Base-by-base conservation (phyloP, 1,140 invertebrate genomes). In the Watersipora subatra region DNA sequence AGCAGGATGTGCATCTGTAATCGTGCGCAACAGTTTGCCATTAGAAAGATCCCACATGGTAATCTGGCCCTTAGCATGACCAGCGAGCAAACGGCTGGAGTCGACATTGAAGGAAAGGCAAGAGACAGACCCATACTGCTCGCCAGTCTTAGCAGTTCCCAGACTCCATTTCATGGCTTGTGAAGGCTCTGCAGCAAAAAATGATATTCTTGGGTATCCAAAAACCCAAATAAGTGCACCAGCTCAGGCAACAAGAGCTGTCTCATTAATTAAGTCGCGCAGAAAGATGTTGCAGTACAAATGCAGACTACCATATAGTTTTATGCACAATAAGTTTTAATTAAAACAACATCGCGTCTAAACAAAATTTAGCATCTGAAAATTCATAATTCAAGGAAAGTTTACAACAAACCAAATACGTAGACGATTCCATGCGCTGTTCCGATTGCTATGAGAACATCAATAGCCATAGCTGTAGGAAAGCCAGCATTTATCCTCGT, bases 351-450 rank as follows among this genome's bases (percentile, higher is more conserved):
- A 17, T 17, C 17, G 22, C 46, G 22, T 17, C 46, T 55, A 55
- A 22, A 17, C 17, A 17, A 55, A 55, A 22, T 22, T 17, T 55
- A 22, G 17, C 46, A 17, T 55, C 17, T 22, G 46, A 17, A 17
- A 22, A 55, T 22, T 17, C 17, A 17, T 55, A 17, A 55, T 22
- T 55, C 46, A 22, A 22, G 46, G 17, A 17, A 17, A 22, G 17
- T 22, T 55, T 22, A 24, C 28, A 85, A 1, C 72, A 71, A 70
- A 84, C 92, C 91, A 84, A 97, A 97, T 63, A 91, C 87, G 19
- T 97, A 80, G 63, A 95, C 85, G 66, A 93, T 84, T 24, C 93
- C 93, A 81, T 95, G 91, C 46, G 91, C 92, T 55, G 93, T 97
- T 30, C 94, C 93, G 59, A 97, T 85, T 22, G 89, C 89, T 68